phyloP scores from a whole-genome alignment of 1,140 invertebrate species.

The Orussus abietinus region DNA sequence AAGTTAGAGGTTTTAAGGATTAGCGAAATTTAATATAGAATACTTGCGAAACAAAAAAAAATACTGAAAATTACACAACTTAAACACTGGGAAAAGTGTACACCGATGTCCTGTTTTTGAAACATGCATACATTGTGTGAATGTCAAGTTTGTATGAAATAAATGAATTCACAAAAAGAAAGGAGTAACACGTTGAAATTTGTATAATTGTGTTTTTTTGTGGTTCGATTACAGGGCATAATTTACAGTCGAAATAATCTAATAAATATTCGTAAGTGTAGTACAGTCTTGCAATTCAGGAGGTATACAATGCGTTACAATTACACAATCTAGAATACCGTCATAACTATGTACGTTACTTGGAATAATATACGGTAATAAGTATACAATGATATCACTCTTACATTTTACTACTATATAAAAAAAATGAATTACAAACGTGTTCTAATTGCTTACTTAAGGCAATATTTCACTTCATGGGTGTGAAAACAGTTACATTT shows the following conservation, averaged over 20 bases:
- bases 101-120: constrained; percentile 32
- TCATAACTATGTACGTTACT: background rate
- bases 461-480: too few relatives aligned
- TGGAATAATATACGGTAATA: too few relatives aligned
- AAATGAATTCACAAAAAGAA: constrained; percentile 45
- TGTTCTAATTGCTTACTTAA: too few relatives aligned
- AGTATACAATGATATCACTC: too few relatives aligned
- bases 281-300: constrained; percentile 5
- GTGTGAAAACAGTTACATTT: too few relatives aligned
- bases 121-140: constrained; percentile 39
- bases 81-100: constrained; percentile 29
- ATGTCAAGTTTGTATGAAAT: constrained; percentile 50
- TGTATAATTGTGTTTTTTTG: constrained; percentile 10
- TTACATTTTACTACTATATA: too few relatives aligned
- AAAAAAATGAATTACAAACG: too few relatives aligned
- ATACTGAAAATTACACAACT: constrained; percentile 26
- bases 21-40: constrained; percentile 6
- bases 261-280: constrained; percentile 7
- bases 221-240: constrained; percentile 3
- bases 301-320: constrained; percentile 5
- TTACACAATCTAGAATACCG: background rate
- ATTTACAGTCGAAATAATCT: constrained; percentile 8
- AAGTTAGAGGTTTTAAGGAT: constrained; percentile 10
- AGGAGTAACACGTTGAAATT: constrained; percentile 18
- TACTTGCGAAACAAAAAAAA: constrained; percentile 15